Conservation (phyloP, 2,888 invertebrate species). For the Andrena trimmerana region DNA sequence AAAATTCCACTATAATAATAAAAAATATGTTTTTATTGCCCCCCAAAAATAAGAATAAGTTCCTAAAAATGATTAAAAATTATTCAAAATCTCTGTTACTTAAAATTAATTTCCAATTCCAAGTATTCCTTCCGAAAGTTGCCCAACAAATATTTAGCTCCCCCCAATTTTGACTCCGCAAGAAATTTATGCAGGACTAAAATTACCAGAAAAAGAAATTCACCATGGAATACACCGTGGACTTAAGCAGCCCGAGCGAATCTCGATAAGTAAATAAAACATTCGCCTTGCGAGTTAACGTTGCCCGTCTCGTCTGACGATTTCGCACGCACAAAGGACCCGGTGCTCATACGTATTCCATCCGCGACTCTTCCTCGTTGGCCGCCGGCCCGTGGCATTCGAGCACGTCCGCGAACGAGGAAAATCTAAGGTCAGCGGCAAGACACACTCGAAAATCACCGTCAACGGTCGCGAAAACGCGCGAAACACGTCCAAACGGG, state of each 20-base stretch:
- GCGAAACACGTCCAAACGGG: constrained; percentile 9
- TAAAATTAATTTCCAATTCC: too few species aligned
- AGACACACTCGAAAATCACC: constrained; percentile 20
- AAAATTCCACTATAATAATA: too few species aligned
- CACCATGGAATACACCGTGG: too few species aligned
- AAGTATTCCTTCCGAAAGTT: too few species aligned
- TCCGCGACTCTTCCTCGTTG: constrained; percentile 74
- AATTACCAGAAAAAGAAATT: too few species aligned
- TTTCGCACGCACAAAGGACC: constrained; percentile 62
- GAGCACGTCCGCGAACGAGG: constrained; percentile 63
- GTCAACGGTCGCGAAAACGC: constrained; percentile 18
- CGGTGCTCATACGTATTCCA: constrained; percentile 69
- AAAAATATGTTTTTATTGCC: too few species aligned
- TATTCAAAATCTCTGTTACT: too few species aligned
- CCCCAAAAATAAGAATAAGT: too few species aligned
- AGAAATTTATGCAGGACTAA: too few species aligned
- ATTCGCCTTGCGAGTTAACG: constrained; percentile 44
- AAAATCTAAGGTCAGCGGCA: constrained; percentile 58
- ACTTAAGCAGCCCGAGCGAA: constrained; percentile 28
- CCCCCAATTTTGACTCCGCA: too few species aligned
- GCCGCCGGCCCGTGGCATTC: constrained; percentile 70
- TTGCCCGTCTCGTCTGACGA: constrained; percentile 24
- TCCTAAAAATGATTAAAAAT: too few species aligned
- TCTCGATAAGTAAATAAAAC: constrained; percentile 47
- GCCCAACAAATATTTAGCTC: too few species aligned